Percentiles rank a stretch among this genome's conserved stretches.
Evolutionary conservation across 2,888 invertebrate genomes (phyloP).

Genomic region (Ypsolopha scabrella): DNA sequence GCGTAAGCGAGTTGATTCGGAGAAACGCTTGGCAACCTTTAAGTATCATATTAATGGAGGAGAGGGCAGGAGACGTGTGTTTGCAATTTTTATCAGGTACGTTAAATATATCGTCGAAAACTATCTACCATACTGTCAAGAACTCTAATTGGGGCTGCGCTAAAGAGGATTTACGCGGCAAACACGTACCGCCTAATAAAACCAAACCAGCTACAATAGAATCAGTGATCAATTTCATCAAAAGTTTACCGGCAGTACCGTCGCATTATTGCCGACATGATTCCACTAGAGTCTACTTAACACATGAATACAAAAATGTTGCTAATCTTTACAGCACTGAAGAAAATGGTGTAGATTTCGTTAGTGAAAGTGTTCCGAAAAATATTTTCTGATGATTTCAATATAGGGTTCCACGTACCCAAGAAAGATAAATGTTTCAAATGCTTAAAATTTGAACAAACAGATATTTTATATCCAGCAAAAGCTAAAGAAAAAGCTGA

Average conservation of each 20-base stretch:
- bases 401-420: constrained; percentile 16
- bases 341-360: no score
- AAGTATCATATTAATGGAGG: constrained; percentile 2
- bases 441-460: no score
- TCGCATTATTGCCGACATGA: constrained; percentile 17
- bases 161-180: constrained; percentile 12
- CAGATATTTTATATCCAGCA: no score
- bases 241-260: constrained; percentile 11
- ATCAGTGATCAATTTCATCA: constrained; percentile 11
- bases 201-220: constrained; percentile 3
- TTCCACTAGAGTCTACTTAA: constrained; percentile 7
- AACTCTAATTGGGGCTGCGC: neutral
- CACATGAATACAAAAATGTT: constrained; percentile 10
- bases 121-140: constrained; percentile 3
- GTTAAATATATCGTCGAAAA: neutral
- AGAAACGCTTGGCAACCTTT: neutral
- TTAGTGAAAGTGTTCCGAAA: constrained; percentile 13
- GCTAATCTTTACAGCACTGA: constrained; percentile 11
- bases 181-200: constrained; percentile 12
- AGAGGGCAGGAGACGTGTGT: constrained; percentile 2
- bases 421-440: no score
- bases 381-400: constrained; percentile 13
- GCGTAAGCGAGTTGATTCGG: constrained; percentile 8
- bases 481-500: neutral
- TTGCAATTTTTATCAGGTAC: no score